Conservation (phyloP, 1,140 invertebrate species). For the Oryzaephilus surinamensis region DNA sequence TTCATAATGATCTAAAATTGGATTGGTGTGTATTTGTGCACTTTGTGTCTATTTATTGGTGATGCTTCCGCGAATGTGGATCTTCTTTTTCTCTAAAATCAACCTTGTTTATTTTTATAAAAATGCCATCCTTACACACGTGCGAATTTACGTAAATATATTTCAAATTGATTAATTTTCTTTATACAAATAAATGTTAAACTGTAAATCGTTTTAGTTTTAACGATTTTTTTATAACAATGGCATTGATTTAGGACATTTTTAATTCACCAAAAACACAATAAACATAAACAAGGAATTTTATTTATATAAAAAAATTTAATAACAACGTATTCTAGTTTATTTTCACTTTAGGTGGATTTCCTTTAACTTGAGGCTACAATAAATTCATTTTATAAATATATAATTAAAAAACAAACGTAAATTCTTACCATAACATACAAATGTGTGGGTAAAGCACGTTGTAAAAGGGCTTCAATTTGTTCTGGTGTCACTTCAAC, state of each 20-base stretch:
- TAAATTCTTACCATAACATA: slow-evolving; percentile 44
- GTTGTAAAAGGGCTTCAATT: slow-evolving; percentile 34
- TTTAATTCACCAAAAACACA: slow-evolving; percentile 3
- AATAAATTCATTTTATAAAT: slow-evolving; percentile 10
- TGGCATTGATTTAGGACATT: not conserved
- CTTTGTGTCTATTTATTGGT: no score
- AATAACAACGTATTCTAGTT: slow-evolving; percentile 5
- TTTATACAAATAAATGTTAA: no score
- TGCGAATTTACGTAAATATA: no score
- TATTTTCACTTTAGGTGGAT: slow-evolving; percentile 13
- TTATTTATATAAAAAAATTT: not conserved
- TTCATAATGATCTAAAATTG: no score
- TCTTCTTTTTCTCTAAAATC: no score
- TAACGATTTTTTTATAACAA: not conserved
- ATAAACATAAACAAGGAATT: not conserved
- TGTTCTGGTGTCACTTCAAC: slow-evolving; percentile 40
- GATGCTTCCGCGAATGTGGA: no score
- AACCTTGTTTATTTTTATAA: no score
- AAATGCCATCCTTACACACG: no score
- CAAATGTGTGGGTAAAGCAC: slow-evolving; percentile 46
- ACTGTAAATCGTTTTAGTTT: no score
- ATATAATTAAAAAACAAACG: slow-evolving; percentile 1
- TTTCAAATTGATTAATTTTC: no score
- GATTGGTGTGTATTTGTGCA: no score
- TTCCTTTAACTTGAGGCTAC: slow-evolving; percentile 29